These are phyloP conservation scores for Caenorhabditis remanei DNA, from an alignment of 1,140 invertebrate genomes.

Conservation along the genomic window DNA sequence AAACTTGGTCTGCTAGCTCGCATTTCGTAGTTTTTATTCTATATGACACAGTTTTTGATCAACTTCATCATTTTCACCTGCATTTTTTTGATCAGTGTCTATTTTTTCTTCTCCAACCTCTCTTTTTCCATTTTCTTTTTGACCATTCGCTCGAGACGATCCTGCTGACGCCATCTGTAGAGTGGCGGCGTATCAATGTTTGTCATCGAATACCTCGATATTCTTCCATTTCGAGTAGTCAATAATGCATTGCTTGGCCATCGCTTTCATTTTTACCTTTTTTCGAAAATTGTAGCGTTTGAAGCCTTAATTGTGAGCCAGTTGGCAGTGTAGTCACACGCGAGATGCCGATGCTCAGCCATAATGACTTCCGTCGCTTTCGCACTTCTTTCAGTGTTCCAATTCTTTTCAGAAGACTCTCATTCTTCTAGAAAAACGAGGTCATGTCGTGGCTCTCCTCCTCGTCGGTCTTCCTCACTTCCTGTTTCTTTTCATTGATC, in stretches of 20 bases:
- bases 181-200: slow-evolving; percentile 98
- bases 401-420: slow-evolving; percentile 90
- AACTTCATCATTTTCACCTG: slow-evolving; percentile 78
- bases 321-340: no score
- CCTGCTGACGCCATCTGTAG: slow-evolving; percentile 97
- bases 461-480: slow-evolving; percentile 79
- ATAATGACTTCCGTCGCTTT: no score
- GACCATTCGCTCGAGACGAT: slow-evolving; percentile 93
- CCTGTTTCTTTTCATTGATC: slow-evolving; percentile 74
- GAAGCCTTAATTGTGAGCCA: no score
- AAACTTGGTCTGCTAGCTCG: no score
- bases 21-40: background rate
- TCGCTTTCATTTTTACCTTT: no score
- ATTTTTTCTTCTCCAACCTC: slow-evolving; percentile 75
- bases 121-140: slow-evolving; percentile 85
- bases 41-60: background rate
- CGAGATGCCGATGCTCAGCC: no score
- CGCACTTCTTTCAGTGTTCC: slow-evolving; percentile 88
- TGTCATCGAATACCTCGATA: slow-evolving; percentile 88
- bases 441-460: slow-evolving; percentile 87
- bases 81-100: slow-evolving; percentile 45
- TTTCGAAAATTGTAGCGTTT: no score
- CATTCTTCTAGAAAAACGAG: slow-evolving; percentile 92
- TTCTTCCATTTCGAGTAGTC: slow-evolving; percentile 71
- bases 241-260: no score